Evolutionary conservation across 2,113 vertebrate species (phyloP), one percentile per base, ranked within the genome.

Genomic region (Sapayoa aenigma): DNA sequence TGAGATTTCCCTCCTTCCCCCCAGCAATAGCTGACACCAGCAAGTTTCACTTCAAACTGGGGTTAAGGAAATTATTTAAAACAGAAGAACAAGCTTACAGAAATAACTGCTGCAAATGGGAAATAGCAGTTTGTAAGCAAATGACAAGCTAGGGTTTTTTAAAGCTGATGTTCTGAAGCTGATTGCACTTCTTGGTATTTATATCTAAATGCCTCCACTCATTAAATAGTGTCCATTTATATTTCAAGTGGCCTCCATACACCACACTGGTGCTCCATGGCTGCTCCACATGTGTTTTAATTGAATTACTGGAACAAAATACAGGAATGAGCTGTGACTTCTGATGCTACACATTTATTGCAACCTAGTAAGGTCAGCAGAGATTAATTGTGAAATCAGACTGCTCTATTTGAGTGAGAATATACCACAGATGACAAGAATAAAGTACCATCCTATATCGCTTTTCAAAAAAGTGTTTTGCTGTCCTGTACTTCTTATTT

Each of bases 1-100:
- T 90, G 74, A 94, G 50, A 92, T 84, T 95, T 69, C 12, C 53
- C 50, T 93, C 49, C 69, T 94, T 89, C 44, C 85, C 78, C 68
- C 42, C 65, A 94, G 90, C 79, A 77, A 53, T 14, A 96, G 88
- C 94, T 96, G 94, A 96, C 94, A 93, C 65, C 73, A 91, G 92
- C 93, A 96, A 94, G 53, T 94, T 95, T 94, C 66, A 49, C 46
- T 92, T 90, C 83, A 75, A 88, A 87, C 73, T 84, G 86, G 73
- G 76, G 73, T 92, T 90, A 84, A 89, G 73, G 53, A 28, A 87
- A 46, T 42, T 89, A 63, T 84, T 80, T 28, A 58, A 81, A 91
- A 89, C 66, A 84, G 49, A 86, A 78, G 37, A 86, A 52, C 25
- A 92, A 92, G 81, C 47, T 79, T 83, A 68, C 13, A 81, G 71